Evolutionary conservation across 2,888 invertebrate species (phyloP).

Genomic region (Eupithecia centaureata): DNA sequence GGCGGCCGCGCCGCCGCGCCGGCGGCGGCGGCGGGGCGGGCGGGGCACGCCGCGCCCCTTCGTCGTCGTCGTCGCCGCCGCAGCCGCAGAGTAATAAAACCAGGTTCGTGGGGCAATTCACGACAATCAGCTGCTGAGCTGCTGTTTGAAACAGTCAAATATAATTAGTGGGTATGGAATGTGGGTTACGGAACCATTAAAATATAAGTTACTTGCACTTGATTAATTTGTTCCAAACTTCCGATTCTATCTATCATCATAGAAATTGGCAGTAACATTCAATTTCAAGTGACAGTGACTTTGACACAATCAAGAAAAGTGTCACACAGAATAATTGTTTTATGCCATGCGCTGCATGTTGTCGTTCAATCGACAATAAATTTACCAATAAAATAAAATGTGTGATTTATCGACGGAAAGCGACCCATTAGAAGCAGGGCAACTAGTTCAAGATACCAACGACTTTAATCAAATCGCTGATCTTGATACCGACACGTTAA

Average conservation of each 20-base stretch:
- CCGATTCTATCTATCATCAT: not conserved
- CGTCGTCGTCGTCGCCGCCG: too few relatives aligned
- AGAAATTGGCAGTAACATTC: not conserved
- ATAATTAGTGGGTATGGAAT: too few relatives aligned
- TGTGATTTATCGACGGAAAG: slow-evolving; percentile 52
- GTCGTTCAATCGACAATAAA: not conserved
- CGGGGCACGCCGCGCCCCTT: too few relatives aligned
- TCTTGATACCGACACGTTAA: slow-evolving; percentile 17
- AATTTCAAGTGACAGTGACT: not conserved
- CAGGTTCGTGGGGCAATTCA: too few relatives aligned
- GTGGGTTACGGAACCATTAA: not conserved
- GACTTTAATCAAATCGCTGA: slow-evolving; percentile 32
- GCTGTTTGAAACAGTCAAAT: too few relatives aligned
- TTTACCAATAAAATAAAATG: slow-evolving; percentile 44
- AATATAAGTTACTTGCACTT: not conserved
- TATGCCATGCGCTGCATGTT: too few relatives aligned
- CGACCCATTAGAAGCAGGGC: slow-evolving; percentile 31
- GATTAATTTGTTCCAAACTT: not conserved
- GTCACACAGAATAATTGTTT: too few relatives aligned
- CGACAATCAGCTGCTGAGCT: too few relatives aligned
- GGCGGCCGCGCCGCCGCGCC: too few relatives aligned
- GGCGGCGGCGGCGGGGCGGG: too few relatives aligned
- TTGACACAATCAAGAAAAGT: too few relatives aligned
- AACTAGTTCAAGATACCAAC: slow-evolving; percentile 12
- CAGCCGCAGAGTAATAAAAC: too few relatives aligned